Evolutionary conservation across 2,888 invertebrate genomes (phyloP).

Genomic region (Exocentrus adspersus): DNA sequence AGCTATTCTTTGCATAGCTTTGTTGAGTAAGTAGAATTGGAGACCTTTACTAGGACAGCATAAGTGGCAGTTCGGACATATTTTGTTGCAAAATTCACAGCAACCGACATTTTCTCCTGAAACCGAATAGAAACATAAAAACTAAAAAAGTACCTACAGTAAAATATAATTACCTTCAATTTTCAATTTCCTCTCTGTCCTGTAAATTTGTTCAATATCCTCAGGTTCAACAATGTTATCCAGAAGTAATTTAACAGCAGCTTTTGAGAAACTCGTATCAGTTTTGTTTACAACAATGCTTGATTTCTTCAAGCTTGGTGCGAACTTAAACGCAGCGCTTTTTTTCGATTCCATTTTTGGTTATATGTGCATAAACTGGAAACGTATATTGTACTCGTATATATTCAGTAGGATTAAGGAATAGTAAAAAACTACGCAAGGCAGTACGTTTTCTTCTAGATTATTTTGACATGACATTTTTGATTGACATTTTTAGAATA

Average conservation of each 20-base stretch:
- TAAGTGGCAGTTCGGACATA: slow-evolving; percentile 18
- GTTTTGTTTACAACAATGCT: slow-evolving; percentile 20
- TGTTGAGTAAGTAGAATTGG: slow-evolving; percentile 31
- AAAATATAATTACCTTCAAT: slow-evolving; percentile 18
- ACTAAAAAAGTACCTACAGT: not conserved
- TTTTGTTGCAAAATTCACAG: slow-evolving; percentile 36
- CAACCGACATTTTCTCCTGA: not conserved
- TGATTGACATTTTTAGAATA: too few relatives aligned
- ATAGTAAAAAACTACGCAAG: too few relatives aligned
- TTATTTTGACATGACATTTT: too few relatives aligned
- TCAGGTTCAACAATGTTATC: slow-evolving; percentile 28
- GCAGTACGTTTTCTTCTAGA: too few relatives aligned
- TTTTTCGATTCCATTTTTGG: too few relatives aligned
- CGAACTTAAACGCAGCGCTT: not conserved
- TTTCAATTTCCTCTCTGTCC: slow-evolving; percentile 18
- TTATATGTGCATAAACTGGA: too few relatives aligned
- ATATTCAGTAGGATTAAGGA: too few relatives aligned
- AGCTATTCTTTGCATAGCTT: slow-evolving; percentile 30
- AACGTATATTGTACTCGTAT: too few relatives aligned
- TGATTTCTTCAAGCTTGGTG: not conserved
- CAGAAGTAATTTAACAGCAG: slow-evolving; percentile 31
- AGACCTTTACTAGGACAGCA: slow-evolving; percentile 33
- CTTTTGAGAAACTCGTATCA: slow-evolving; percentile 20
- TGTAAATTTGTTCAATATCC: slow-evolving; percentile 25
- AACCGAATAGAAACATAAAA: not conserved